These are phyloP conservation scores for Periphyllus acericola DNA, from an alignment of 2,888 invertebrate genomes.

Conservation along the genomic window DNA sequence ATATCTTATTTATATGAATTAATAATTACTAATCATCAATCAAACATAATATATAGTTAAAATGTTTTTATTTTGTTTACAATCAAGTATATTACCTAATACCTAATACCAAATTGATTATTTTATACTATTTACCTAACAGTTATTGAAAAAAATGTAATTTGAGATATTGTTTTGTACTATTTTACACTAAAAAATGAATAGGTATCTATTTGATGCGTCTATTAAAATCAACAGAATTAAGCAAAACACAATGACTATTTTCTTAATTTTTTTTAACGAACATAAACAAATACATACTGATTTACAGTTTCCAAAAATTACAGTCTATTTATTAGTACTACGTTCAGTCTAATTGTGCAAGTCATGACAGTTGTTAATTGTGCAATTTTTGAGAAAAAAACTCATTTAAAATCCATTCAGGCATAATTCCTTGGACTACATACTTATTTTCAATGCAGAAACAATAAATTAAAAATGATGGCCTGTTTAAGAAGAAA, in stretches of 20 bases:
- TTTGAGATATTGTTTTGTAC: not conserved
- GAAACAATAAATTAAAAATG: conserved; percentile 19
- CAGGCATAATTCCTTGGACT: conserved; percentile 21
- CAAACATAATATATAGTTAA: not conserved
- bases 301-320: conserved; percentile 43
- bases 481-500: not conserved
- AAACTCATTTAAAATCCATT: conserved; percentile 32
- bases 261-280: conserved; percentile 37
- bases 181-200: not conserved
- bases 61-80: not conserved
- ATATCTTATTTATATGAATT: not conserved
- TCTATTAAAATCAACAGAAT: not conserved
- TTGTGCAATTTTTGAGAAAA: conserved; percentile 17
- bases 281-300: conserved; percentile 19
- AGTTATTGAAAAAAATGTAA: not conserved
- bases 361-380: conserved; percentile 58
- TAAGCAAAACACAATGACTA: not conserved
- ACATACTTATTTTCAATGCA: conserved; percentile 23
- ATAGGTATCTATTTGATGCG: no score
- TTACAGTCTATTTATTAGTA: conserved; percentile 17
- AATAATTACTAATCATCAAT: not conserved
- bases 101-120: not conserved
- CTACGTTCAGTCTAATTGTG: conserved; percentile 7
- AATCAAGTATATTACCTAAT: not conserved
- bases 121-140: not conserved